A percentile compares a stretch with the other conserved stretches of the same genome.
phyloP scores from a whole-genome alignment of 2,888 invertebrate species.

The Sepiola atlantica region DNA sequence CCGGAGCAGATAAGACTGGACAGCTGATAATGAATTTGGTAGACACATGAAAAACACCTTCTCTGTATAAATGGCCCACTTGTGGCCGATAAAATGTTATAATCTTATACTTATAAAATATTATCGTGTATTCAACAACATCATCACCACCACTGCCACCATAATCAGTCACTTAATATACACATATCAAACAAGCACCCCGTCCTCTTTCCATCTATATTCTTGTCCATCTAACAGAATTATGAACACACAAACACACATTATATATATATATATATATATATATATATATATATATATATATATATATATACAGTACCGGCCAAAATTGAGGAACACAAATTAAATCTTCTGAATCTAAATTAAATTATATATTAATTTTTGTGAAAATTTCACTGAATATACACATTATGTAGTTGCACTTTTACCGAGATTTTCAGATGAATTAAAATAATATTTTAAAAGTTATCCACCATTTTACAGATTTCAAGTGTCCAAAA shows the following conservation, averaged over 20 bases:
- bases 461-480: too few relatives aligned
- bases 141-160: background rate
- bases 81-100: conserved; percentile 11
- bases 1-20: background rate
- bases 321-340: too few relatives aligned
- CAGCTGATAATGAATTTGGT: conserved; percentile 8
- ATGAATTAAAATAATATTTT: too few relatives aligned
- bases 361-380: too few relatives aligned
- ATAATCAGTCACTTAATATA: background rate
- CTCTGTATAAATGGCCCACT: background rate
- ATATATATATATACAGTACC: background rate
- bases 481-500: too few relatives aligned
- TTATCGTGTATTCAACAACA: too few relatives aligned
- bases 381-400: too few relatives aligned
- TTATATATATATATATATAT: background rate
- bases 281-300: background rate
- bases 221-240: background rate
- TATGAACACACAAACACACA: background rate
- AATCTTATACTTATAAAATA: conserved; percentile 32
- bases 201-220: background rate
- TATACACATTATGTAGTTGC: too few relatives aligned
- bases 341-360: too few relatives aligned
- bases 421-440: too few relatives aligned
- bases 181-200: background rate
- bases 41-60: conserved; percentile 16